Conservation (phyloP, 2,113 vertebrate species). For the Corvus moneduloides region DNA sequence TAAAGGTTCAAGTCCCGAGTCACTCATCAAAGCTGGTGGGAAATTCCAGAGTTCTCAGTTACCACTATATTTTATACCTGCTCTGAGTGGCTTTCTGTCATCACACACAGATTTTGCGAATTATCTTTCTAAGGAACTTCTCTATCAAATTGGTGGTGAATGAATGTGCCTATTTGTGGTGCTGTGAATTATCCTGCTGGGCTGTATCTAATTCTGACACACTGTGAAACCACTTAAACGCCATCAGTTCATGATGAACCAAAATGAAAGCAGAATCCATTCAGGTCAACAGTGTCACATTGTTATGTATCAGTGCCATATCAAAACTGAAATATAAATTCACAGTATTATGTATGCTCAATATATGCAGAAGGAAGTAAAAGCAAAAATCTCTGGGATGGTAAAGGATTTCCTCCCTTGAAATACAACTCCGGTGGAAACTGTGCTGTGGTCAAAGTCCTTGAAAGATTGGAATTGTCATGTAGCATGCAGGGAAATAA, state of each 20-base stretch:
- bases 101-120: background rate
- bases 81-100: background rate
- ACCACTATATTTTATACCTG: background rate
- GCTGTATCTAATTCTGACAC: background rate
- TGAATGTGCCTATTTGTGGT: background rate
- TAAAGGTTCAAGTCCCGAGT: background rate
- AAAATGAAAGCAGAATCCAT: background rate
- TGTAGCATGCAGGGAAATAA: background rate
- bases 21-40: background rate
- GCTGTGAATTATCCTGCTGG: background rate
- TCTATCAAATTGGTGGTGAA: background rate
- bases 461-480: background rate
- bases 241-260: background rate
- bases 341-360: rapidly evolving
- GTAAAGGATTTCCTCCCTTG: background rate
- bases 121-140: background rate
- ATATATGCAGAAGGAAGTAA: background rate
- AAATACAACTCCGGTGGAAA: background rate
- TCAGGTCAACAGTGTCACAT: background rate
- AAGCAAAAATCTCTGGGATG: background rate
- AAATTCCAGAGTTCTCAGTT: background rate
- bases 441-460: background rate
- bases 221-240: background rate
- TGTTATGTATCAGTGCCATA: background rate
- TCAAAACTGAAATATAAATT: background rate